A percentile compares a stretch with the other conserved stretches of the same genome.
Evolutionary conservation across 1,140 invertebrate species (phyloP).

Genomic region (Centruroides sculpturatus): DNA sequence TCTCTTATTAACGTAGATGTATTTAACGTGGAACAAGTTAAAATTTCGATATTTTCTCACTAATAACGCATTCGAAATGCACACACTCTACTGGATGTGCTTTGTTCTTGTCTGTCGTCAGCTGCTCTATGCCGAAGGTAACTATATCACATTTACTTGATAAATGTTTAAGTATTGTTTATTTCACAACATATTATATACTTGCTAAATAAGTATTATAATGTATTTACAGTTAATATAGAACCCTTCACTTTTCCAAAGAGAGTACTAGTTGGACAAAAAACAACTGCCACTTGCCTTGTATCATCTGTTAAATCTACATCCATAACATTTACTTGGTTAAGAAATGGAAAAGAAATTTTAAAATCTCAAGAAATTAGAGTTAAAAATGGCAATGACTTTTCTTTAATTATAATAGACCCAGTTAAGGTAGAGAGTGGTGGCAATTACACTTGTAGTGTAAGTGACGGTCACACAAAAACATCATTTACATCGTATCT

Average conservation of each 20-base stretch:
- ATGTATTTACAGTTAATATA: neutral
- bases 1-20: no score
- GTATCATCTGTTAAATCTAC: neutral
- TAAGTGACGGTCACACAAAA: constrained; percentile 30
- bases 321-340: constrained; percentile 1
- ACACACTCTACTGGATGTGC: no score
- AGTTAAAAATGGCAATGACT: constrained; percentile 4
- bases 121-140: no score
- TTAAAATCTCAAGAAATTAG: neutral
- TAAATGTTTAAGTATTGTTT: no score
- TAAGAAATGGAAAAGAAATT: constrained; percentile 3
- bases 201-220: no score
- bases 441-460: constrained; percentile 50
- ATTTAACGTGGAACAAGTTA: no score
- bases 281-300: constrained; percentile 1
- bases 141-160: no score
- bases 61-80: no score
- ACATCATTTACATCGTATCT: constrained; percentile 10
- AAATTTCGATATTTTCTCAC: no score
- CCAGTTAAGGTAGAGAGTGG: constrained; percentile 22
- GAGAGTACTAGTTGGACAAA: neutral
- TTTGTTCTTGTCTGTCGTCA: no score
- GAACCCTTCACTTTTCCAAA: constrained; percentile 7
- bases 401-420: constrained; percentile 26
- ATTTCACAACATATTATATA: no score